Conservation (phyloP, 2,113 vertebrate species). For the Chaetodon auriga region DNA sequence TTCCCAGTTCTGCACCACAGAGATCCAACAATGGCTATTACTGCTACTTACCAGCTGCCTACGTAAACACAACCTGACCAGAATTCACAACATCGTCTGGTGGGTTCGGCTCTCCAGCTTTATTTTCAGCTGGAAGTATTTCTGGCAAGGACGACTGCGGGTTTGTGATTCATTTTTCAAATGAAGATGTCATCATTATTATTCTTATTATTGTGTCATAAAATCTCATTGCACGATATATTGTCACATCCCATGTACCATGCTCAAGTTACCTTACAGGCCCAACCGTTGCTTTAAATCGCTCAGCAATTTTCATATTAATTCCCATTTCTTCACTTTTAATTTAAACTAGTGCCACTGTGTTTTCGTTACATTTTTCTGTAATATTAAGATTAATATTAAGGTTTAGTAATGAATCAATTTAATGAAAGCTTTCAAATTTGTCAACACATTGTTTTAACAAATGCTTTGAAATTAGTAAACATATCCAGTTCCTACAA, state of each 20-base stretch:
- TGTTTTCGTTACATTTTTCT: neutral
- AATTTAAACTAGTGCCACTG: neutral
- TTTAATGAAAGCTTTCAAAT: neutral
- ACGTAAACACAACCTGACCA: conserved; percentile 16
- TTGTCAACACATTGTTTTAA: neutral
- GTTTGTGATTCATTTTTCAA: neutral
- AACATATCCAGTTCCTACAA: neutral
- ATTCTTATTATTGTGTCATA: neutral
- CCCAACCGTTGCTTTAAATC: neutral
- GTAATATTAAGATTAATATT: neutral
- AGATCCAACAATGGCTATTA: conserved; percentile 16
- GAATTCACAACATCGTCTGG: neutral
- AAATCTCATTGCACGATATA: neutral
- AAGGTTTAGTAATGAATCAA: neutral
- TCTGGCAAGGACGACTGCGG: neutral
- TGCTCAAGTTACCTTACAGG: neutral
- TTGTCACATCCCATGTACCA: neutral
- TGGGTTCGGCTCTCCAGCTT: neutral
- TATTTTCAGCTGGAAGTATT: neutral
- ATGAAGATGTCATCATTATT: neutral
- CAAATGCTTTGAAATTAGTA: neutral
- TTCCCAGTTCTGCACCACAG: neutral
- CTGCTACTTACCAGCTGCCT: neutral
- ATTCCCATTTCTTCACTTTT: neutral
- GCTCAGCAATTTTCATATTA: neutral